Evolutionary conservation across 92 coral and sea anemone species (phyloP), one percentile per base, ranked within the genome.

Genomic region (Montipora capitata): DNA sequence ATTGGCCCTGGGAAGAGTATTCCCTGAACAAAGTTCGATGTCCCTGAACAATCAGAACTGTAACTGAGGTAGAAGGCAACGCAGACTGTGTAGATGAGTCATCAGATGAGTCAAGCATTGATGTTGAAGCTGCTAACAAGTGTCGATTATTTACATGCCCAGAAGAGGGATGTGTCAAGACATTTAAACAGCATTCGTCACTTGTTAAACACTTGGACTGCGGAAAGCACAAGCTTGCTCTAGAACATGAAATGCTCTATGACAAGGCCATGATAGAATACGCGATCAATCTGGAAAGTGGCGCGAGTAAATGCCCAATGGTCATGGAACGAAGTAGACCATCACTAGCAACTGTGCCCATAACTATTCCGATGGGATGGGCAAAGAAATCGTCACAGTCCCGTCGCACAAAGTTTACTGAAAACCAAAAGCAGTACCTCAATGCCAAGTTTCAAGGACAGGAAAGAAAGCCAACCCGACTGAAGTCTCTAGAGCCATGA

Each of bases 141-240:
- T 43, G 52, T 16, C 81, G 68, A 71, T 76, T 91, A 56, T 91
- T 86, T 45, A 59, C 81, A 56, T 93, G 94, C 79, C 89, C 92
- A 39, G 94, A 87, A 63, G 92, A 94, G 68, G 89, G 93, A 44
- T 94, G 94, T 13, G 87, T 88, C 13, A 88, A 94, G 80, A 74
- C 86, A 70, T 91, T 78, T 71, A 88, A 74, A 68, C 71, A 89
- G 76, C 84, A 86, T 82, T 91, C 94, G 51, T 93, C 96, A 7
- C 92, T 87, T 35, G 87, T 85, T 43, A 85, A 79, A 69, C 96
- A 94, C 63, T 87, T 94, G 14, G 94, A 91, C 84, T 77, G 75
- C 67, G 92, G 92, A 57, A 72, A 91, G 51, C 90, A 93, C 87
- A 75, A 90, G 85, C 72, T 71, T 48, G 92, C 81, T 17, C 84